Conservation (phyloP, 1,140 invertebrate genomes). For the Aporrectodea caliginosa region DNA sequence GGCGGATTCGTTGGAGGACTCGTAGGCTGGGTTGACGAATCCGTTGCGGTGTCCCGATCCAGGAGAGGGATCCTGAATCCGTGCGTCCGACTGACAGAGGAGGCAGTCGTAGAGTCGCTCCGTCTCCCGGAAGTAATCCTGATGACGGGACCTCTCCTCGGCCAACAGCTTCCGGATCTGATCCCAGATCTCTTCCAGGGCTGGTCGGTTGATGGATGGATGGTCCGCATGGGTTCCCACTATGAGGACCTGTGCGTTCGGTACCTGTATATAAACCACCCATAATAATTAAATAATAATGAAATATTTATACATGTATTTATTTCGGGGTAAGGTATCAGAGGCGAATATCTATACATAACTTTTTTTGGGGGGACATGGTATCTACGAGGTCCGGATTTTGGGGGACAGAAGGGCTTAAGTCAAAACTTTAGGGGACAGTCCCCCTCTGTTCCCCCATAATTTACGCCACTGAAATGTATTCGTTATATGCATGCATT, state of each 20-base stretch:
- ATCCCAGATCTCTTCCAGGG: conserved; percentile 31
- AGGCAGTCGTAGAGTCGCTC: conserved; percentile 23
- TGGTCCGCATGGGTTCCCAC: conserved; percentile 34
- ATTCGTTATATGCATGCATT: too few species aligned
- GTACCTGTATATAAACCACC: conserved; percentile 4
- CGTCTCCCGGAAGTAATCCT: conserved; percentile 8
- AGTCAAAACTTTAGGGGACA: too few species aligned
- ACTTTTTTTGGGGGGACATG: too few species aligned
- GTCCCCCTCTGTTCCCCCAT: too few species aligned
- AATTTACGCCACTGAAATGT: too few species aligned
- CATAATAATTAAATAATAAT: too few species aligned
- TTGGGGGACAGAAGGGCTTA: too few species aligned
- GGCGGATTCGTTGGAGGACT: background rate
- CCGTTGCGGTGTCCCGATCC: background rate
- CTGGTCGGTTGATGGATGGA: conserved; percentile 19
- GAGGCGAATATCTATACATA: too few species aligned
- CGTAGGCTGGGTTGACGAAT: conserved; percentile 23
- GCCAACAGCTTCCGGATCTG: conserved; percentile 19
- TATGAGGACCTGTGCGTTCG: conserved; percentile 29
- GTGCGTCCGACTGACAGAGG: conserved; percentile 27
- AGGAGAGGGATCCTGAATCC: background rate
- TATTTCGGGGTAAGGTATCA: too few species aligned
- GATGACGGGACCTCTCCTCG: conserved; percentile 18
- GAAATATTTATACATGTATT: too few species aligned
- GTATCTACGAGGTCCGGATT: too few species aligned